These are phyloP conservation scores for Thymelicus sylvestris DNA, from an alignment of 2,888 invertebrate species.

Conservation along the genomic window DNA sequence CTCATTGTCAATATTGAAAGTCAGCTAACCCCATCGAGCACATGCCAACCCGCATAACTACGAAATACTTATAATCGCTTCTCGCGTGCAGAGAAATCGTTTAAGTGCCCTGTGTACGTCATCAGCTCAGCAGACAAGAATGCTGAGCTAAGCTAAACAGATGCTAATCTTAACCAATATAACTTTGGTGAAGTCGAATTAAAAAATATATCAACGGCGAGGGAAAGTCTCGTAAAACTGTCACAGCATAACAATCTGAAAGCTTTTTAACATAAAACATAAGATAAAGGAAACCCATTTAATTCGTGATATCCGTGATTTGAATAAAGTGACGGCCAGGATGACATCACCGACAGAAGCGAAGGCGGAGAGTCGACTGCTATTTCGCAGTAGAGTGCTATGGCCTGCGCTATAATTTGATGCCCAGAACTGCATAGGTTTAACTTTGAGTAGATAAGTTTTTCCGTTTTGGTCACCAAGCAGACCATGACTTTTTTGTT, in stretches of 20 bases:
- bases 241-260: conserved; percentile 27
- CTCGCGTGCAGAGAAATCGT: conserved; percentile 61
- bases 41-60: conserved; percentile 20
- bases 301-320: conserved; percentile 41
- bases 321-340: conserved; percentile 47
- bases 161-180: conserved; percentile 54
- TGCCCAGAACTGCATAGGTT: conserved; percentile 1
- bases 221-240: conserved; percentile 42
- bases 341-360: conserved; percentile 54
- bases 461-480: background rate
- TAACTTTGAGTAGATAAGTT: background rate
- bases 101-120: conserved; percentile 54
- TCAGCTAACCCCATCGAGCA: background rate
- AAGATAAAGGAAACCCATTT: conserved; percentile 41
- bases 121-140: conserved; percentile 49
- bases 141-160: conserved; percentile 47
- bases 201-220: conserved; percentile 51
- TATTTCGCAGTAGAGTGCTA: conserved; percentile 39
- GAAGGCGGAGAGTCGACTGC: conserved; percentile 43
- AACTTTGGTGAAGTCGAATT: conserved; percentile 47
- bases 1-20: conserved; percentile 14
- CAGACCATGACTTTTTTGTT: no score
- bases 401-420: conserved; percentile 46
- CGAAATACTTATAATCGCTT: conserved; percentile 54
- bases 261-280: conserved; percentile 37